Base-by-base conservation (phyloP, 2,888 invertebrate genomes). In the Xestia xanthographa region DNA sequence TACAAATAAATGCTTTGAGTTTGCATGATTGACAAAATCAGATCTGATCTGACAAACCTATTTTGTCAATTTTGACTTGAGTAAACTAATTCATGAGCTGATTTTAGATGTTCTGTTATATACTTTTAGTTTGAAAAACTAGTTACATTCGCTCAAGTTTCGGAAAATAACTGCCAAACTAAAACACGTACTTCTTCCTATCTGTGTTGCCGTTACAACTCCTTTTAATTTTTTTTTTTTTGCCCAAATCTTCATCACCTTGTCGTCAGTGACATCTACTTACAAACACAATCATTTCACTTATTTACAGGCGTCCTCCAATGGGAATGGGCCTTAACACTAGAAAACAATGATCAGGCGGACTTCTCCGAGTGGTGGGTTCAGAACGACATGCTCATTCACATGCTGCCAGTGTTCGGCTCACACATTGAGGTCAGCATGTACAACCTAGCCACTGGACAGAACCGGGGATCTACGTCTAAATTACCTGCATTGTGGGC, bases 281-380 rank as follows among this genome's bases (percentile, higher is more conserved):
- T 9, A 41, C 41, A 41, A 11, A 53, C n/a, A 11, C 50, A 53
- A 53, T 53, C 11, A 53, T 53, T 53, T 53, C 50, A 53, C 11
- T 11, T n/a, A 53, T n/a, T 87, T 82, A 5, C 85, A 97, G 97
- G 97, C 29, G 94, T 97, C 60, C 95, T 98, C 6, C 93, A 97
- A n/a, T 98, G 97, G 96, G 98, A 98, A 92, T 98, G 98, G 98
- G 97, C 97, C 0, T 87, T 98, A n/a, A 92, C 93, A 1, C 91
- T 96, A 9, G 94, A 96, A 72, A 93, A 95, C 67, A 93, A 94
- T 2, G 92, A 94, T 0, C 89, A 90, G 8, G 95, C 96, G 0
- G 95, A 96, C 22, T 92, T 95, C 78, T 96, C 97, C 0, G 94
- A 97, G 78, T 98, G 97, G 97, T 97, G 97, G 94, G 96, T 97